Percentiles rank a stretch among this genome's conserved stretches.
These are phyloP conservation scores for Campopleginae sp. DNA, from an alignment of 2,888 invertebrate genomes.

Conservation along the genomic window DNA sequence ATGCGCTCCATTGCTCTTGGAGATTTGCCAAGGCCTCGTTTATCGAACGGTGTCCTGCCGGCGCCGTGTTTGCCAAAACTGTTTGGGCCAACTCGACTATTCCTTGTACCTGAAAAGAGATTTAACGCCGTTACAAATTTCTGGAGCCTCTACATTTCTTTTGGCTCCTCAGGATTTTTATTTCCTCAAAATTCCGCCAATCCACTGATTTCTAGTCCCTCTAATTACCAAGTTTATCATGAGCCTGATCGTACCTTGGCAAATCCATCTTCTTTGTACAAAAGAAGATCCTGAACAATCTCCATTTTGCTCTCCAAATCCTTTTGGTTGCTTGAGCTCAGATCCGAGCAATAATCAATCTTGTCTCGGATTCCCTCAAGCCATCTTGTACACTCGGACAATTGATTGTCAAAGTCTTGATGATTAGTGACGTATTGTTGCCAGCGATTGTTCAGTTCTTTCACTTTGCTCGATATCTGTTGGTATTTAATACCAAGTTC, in stretches of 20 bases:
- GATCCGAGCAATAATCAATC: constrained; percentile 94
- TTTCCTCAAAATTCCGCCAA: neutral
- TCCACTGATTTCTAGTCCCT: neutral
- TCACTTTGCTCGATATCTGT: constrained; percentile 94
- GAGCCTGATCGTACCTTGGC: constrained; percentile 87
- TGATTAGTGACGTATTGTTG: constrained; percentile 95
- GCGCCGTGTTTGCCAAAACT: constrained; percentile 95
- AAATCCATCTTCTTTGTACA: constrained; percentile 97
- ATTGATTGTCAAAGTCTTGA: constrained; percentile 93
- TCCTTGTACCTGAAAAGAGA: constrained; percentile 86
- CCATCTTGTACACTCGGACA: constrained; percentile 93
- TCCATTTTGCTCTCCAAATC: constrained; percentile 94
- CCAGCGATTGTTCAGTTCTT: constrained; percentile 96
- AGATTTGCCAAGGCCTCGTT: constrained; percentile 92
- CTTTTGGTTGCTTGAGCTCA: constrained; percentile 92
- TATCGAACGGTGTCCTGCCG: constrained; percentile 93
- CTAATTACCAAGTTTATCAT: neutral
- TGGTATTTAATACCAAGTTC: constrained; percentile 97
- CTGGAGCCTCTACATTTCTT: neutral
- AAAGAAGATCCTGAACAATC: constrained; percentile 92
- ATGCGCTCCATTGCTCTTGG: constrained; percentile 95
- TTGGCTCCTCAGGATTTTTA: neutral
- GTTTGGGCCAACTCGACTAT: constrained; percentile 96
- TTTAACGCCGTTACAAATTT: neutral
- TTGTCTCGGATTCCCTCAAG: constrained; percentile 92